Base-by-base conservation (phyloP, 2,113 vertebrate species). In the Heptranchias perlo region DNA sequence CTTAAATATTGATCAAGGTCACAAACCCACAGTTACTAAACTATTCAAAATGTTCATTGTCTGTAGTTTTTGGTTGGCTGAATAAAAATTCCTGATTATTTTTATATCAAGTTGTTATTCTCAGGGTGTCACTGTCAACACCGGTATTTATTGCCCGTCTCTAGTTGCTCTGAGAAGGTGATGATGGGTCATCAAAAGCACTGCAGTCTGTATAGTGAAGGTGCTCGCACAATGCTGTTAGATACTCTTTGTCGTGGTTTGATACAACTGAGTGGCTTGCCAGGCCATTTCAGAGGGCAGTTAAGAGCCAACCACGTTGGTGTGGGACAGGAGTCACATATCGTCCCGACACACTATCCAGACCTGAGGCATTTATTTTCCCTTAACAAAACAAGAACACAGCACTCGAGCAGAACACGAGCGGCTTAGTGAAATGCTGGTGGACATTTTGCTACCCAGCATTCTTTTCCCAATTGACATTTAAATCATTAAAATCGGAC, bases 1-100 rank as follows among this genome's bases (percentile, higher is more conserved):
- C 54, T 92, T 92, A 93, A 93, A 62, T 62, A 93, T 93, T 93
- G 58, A 62, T 93, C 89, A 93, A 93, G 89, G 89, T 93, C 89
- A 62, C 89, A 62, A 93, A 93, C 35, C n/a, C 61, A 64, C 31
- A 58, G 52, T 91, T 58, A 13, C 78, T 82, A 44, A 82, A 82
- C 78, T 21, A 47, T 82, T 82, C 76, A 25, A 89, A 92, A 92
- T 92, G 35, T 92, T 92, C n/a, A 92, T 93, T 61, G 35, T 93
- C 61, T 39, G 35, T 8, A 39, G 58, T 39, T 82, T 82, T 16
- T 44, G 39, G 39, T 39, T 82, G 39, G 39, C 89, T 93, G 35
- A 62, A 93, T 21, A 64, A 18, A 16, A 62, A 23, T n/a, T 52
- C 39, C 78, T 82, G 5, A 52, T 25, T 61, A 14, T 18, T 58